These are phyloP conservation scores for Teleogryllus occipitalis DNA, from an alignment of 1,140 invertebrate genomes.

Conservation along the genomic window DNA sequence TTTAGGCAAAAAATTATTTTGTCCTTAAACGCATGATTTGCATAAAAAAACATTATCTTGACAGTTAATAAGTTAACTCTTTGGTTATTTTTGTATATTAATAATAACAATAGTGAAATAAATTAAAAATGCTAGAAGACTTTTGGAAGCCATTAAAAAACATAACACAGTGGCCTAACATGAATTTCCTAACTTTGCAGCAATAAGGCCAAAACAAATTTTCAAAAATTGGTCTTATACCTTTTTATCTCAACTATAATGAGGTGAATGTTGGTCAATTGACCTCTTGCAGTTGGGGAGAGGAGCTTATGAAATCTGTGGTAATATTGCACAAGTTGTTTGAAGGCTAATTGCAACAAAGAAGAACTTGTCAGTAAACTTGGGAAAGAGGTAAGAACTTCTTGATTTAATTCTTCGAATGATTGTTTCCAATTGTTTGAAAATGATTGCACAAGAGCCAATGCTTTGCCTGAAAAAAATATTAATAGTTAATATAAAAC, in stretches of 20 bases:
- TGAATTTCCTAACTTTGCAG: no score
- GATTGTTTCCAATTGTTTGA: slow-evolving; percentile 89
- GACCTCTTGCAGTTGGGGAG: slow-evolving; percentile 76
- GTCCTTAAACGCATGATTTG: no score
- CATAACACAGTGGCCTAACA: no score
- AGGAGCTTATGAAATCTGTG: slow-evolving; percentile 94
- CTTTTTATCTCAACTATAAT: slow-evolving; percentile 99
- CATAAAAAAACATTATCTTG: no score
- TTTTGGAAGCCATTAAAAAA: no score
- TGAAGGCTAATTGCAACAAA: slow-evolving; percentile 86
- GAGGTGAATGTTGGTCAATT: slow-evolving; percentile 96
- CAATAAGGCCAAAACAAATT: background rate
- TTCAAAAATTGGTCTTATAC: slow-evolving; percentile 70
- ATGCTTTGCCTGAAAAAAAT: slow-evolving; percentile 18
- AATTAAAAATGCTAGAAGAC: no score
- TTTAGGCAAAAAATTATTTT: no score
- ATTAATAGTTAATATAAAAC: background rate
- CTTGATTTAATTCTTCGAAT: slow-evolving; percentile 87
- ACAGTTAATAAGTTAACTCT: no score
- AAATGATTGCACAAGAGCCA: slow-evolving; percentile 79
- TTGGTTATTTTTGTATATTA: no score
- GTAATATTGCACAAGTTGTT: slow-evolving; percentile 95
- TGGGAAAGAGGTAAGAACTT: slow-evolving; percentile 91
- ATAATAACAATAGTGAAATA: no score
- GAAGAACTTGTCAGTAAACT: slow-evolving; percentile 92